A percentile compares a stretch with the other conserved stretches of the same genome.
These are phyloP conservation scores for Auanema freiburgensis DNA, from an alignment of 2,888 invertebrate species.

Conservation along the genomic window DNA sequence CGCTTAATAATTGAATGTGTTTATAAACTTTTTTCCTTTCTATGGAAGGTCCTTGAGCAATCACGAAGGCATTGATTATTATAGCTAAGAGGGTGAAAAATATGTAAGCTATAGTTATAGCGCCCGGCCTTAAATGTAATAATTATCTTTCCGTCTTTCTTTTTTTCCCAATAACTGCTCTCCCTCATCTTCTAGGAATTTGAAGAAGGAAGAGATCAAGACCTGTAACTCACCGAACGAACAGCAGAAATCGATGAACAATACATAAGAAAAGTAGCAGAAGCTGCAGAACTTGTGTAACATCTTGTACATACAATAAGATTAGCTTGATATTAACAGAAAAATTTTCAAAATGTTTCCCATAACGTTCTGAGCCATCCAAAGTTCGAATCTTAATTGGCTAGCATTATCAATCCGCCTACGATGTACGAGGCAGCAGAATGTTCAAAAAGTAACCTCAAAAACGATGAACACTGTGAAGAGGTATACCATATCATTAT, in stretches of 20 bases:
- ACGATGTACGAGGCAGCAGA: background rate
- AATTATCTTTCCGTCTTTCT: background rate
- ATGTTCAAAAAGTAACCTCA: slow-evolving; percentile 7
- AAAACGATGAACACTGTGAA: slow-evolving; percentile 3
- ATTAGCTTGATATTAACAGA: slow-evolving; percentile 3
- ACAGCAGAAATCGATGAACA: slow-evolving; percentile 17
- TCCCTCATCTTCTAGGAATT: too few relatives aligned
- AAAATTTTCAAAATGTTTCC: background rate
- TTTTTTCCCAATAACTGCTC: too few relatives aligned
- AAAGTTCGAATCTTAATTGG: background rate
- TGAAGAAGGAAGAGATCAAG: too few relatives aligned
- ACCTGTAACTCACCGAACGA: slow-evolving; percentile 1
- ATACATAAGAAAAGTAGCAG: slow-evolving; percentile 14
- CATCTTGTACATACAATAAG: slow-evolving; percentile 2
- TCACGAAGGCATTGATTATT: too few relatives aligned
- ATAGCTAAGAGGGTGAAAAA: slow-evolving; percentile 7
- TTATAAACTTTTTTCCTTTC: slow-evolving; percentile 2
- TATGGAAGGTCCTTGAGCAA: too few relatives aligned
- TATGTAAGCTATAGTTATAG: slow-evolving; percentile 13
- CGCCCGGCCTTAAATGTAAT: slow-evolving; percentile 12
- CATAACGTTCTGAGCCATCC: background rate
- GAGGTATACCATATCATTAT: slow-evolving; percentile 16
- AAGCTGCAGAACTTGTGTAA: slow-evolving; percentile 18
- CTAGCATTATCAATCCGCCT: background rate
- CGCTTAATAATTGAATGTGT: too few relatives aligned